phyloP scores from a whole-genome alignment of 2,888 invertebrate genomes.

The Cephus nigrinus region DNA sequence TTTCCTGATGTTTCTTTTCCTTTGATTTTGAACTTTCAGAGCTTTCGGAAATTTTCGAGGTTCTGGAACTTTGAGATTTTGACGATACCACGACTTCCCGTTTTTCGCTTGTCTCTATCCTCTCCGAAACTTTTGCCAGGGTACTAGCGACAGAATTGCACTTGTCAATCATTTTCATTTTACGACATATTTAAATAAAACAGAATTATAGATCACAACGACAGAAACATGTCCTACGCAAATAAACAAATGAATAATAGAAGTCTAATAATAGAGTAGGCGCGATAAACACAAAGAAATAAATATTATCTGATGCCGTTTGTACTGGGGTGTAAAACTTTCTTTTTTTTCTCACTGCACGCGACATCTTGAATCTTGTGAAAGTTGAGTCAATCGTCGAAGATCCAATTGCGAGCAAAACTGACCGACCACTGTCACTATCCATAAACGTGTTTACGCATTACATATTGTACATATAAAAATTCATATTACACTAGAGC shows the following conservation, averaged over 20 bases:
- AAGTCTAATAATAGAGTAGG: not conserved
- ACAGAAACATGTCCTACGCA: not conserved
- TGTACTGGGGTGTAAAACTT: not conserved
- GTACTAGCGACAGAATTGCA: constrained; percentile 34
- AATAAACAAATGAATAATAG: not conserved
- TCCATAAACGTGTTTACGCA: not conserved
- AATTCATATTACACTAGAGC: constrained; percentile 31
- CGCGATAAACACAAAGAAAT: not conserved
- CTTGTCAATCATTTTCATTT: constrained; percentile 33
- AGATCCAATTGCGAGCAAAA: not conserved
- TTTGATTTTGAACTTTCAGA: constrained; percentile 13
- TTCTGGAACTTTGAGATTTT: constrained; percentile 2
- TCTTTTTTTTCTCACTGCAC: not conserved
- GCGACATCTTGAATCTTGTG: not conserved
- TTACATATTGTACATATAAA: constrained; percentile 17
- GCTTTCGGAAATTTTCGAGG: constrained; percentile 14
- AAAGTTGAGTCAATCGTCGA: not conserved
- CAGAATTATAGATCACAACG: not conserved
- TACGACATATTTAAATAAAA: not conserved
- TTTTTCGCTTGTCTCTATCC: not conserved
- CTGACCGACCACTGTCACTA: not conserved
- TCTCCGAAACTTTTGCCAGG: constrained; percentile 37
- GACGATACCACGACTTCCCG: not conserved
- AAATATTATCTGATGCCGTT: not conserved
- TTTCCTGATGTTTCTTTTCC: not conserved